A percentile compares a stretch with the other conserved stretches of the same genome.
These are phyloP conservation scores for Herminia tarsipennalis DNA, from an alignment of 2,888 invertebrate species.

Conservation along the genomic window DNA sequence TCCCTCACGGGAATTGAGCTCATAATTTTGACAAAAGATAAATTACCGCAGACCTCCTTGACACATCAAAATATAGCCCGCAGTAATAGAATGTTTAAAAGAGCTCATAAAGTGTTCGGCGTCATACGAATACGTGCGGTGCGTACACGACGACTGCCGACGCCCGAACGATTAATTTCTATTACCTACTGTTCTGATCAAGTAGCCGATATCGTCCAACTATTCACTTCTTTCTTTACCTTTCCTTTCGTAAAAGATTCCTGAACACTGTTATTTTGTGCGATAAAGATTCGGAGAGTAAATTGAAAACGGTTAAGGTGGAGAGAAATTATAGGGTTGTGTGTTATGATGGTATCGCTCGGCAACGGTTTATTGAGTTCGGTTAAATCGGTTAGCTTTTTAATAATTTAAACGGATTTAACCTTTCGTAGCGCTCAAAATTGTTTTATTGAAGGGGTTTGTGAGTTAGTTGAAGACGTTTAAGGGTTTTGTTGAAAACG, in stretches of 20 bases:
- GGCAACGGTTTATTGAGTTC: background rate
- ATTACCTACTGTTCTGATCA: slow-evolving; percentile 2
- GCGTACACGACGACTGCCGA: background rate
- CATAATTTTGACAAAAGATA: background rate
- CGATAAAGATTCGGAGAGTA: slow-evolving; percentile 6
- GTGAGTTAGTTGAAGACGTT: no score
- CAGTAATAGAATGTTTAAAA: slow-evolving; percentile 8
- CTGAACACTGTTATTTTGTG: slow-evolving; percentile 2
- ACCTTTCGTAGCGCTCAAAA: background rate
- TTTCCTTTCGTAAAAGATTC: slow-evolving; percentile 8
- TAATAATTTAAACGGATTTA: background rate
- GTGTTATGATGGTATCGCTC: slow-evolving; percentile 2
- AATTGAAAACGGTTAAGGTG: slow-evolving; percentile 10
- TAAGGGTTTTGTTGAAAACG: no score
- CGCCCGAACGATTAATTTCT: slow-evolving; percentile 4
- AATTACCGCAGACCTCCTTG: background rate
- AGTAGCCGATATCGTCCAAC: background rate
- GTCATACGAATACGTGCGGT: background rate
- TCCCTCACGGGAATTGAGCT: no score
- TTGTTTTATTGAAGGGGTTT: background rate
- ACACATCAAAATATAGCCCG: background rate
- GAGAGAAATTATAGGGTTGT: background rate
- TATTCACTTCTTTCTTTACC: slow-evolving; percentile 1
- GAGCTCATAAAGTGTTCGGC: slow-evolving; percentile 5
- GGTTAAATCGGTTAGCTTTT: background rate